Evolutionary conservation across 2,113 vertebrate genomes (phyloP), one percentile per base, ranked within the genome.

Genomic region (Dicentrarchus labrax): DNA sequence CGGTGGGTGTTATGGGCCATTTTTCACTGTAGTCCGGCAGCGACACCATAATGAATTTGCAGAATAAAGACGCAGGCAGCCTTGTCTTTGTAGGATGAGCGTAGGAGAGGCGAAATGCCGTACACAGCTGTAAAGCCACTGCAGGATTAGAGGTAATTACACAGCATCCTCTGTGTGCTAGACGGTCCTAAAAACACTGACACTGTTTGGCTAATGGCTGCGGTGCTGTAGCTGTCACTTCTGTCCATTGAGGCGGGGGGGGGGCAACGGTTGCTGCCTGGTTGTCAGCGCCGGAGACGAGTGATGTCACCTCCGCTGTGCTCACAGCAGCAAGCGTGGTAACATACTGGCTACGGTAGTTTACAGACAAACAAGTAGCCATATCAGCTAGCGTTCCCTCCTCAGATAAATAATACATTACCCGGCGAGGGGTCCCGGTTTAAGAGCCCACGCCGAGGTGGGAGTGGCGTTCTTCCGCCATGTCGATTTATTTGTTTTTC

Each of bases 301-400:
- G 57, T 91, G 89, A 94, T 92, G 93, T 94, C 93, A 94, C 83
- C 88, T 94, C 94, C 92, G 92, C 80, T 66, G 45, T n/a, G 59
- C 19, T n/a, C 65, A 43, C 64, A 65, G 48, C 39, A 1, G 21
- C 16, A 22, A 16, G 51, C 51, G 19, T 12, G 8, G 54, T 30
- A 62, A 66, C 38, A 67, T 12, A 16, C 70, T 48, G 75, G 72
- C 79, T 48, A 5, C 65, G 56, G 57, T 75, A 62, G 83, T 74
- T 69, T n/a, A 19, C 2, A 47, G 45, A 16, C 13, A 41, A 30
- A 45, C 38, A 24, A 15, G 73, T 16, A 3, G 22, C 15, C 16
- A 3, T 3, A 7, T 2, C 2, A 5, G 47, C 53, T 17, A 3
- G 6, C 3, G 21, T 4, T 30, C 30, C 30, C 30, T 30, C 12